These are phyloP conservation scores for Dascyllus trimaculatus DNA, from an alignment of 2,113 vertebrate genomes.

Conservation along the genomic window DNA sequence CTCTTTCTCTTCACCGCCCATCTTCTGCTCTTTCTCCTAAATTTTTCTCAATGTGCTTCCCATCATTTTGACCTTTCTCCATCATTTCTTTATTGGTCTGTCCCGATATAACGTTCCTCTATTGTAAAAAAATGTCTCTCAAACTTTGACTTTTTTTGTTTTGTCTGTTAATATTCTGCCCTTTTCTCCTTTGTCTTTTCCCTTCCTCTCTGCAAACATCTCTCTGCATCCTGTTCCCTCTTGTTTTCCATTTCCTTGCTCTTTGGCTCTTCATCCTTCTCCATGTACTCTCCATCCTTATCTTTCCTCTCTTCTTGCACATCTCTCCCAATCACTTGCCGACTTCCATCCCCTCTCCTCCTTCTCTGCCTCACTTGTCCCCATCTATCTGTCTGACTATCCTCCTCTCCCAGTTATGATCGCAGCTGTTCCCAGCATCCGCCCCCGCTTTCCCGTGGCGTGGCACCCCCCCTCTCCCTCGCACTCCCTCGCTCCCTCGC, in stretches of 20 bases:
- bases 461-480: conserved; percentile 83
- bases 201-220: conserved; percentile 6
- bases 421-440: conserved; percentile 86
- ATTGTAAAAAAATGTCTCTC: conserved; percentile 25
- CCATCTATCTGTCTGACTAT: conserved; percentile 53
- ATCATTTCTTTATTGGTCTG: conserved; percentile 9
- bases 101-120: conserved; percentile 7
- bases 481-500: conserved; percentile 83
- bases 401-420: conserved; percentile 81
- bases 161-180: not conserved
- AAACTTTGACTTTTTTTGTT: conserved; percentile 36
- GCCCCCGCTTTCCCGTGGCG: conserved; percentile 83
- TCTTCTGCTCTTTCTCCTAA: conserved; percentile 7
- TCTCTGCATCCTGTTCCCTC: not conserved
- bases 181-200: conserved; percentile 36
- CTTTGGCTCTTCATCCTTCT: conserved; percentile 3
- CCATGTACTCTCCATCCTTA: not conserved
- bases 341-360: conserved; percentile 10
- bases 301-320: conserved; percentile 10
- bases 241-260: not conserved
- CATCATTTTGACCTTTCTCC: conserved; percentile 24
- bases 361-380: conserved; percentile 4
- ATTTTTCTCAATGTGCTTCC: conserved; percentile 2
- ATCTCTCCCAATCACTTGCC: conserved; percentile 2
- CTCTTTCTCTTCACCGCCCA: not conserved